These are phyloP conservation scores for Alentia gelatinosa DNA, from an alignment of 2,888 invertebrate species.

Conservation along the genomic window DNA sequence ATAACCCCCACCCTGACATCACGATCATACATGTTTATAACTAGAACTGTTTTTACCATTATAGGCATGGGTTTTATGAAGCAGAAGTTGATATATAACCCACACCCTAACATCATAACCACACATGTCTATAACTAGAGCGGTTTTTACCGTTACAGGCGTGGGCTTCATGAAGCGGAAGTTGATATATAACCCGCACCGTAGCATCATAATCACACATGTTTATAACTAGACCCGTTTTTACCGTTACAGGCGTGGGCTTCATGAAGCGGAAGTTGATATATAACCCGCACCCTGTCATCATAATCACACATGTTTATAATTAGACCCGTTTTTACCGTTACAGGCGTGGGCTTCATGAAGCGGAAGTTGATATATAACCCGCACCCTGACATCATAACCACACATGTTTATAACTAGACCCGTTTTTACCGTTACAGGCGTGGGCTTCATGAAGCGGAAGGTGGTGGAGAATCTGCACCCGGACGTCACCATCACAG, in stretches of 20 bases:
- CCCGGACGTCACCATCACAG: conserved; percentile 20
- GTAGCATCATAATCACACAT: neutral
- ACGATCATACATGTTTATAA: conserved; percentile 1
- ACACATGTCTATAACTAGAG: neutral
- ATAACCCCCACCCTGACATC: neutral
- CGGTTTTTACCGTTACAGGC: neutral
- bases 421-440: neutral
- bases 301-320: neutral
- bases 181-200: neutral
- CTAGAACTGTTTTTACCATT: neutral
- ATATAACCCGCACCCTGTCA: neutral
- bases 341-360: neutral
- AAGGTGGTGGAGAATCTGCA: conserved; percentile 35
- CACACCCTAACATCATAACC: neutral
- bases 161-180: neutral
- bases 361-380: neutral
- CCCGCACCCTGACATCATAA: neutral
- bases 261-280: neutral
- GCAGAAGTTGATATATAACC: neutral
- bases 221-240: neutral
- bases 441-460: conserved; percentile 35
- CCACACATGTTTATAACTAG: neutral
- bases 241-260: neutral
- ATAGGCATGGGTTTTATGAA: neutral
- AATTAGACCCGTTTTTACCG: neutral